Percentiles rank a stretch among this genome's conserved stretches.
phyloP scores from a whole-genome alignment of 2,888 invertebrate genomes.

The Agriotes lineatus region DNA sequence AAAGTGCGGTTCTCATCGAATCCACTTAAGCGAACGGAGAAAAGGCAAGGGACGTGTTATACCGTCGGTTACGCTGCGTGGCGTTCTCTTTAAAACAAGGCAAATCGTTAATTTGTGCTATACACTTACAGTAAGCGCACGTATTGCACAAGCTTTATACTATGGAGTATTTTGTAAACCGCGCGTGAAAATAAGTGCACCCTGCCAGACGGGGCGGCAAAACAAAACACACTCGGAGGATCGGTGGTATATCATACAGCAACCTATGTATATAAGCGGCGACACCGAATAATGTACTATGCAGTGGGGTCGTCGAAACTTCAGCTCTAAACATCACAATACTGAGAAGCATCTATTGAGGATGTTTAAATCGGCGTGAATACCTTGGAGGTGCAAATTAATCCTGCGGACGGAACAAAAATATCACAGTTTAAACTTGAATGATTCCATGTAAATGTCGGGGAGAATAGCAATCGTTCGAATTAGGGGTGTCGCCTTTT shows the following conservation, averaged over 20 bases:
- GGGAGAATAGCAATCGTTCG: slow-evolving; percentile 30
- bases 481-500: slow-evolving; percentile 20
- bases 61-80: neutral
- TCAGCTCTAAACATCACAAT: slow-evolving; percentile 41
- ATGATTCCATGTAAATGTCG: slow-evolving; percentile 37
- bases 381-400: slow-evolving; percentile 59
- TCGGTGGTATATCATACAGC: neutral
- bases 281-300: slow-evolving; percentile 25
- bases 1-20: slow-evolving; percentile 61
- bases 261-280: slow-evolving; percentile 11
- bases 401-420: slow-evolving; percentile 61
- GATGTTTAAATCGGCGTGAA: slow-evolving; percentile 54
- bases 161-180: neutral
- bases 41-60: slow-evolving; percentile 20
- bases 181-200: slow-evolving; percentile 10
- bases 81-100: neutral
- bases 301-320: slow-evolving; percentile 44
- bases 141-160: neutral
- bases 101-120: neutral
- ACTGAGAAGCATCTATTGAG: slow-evolving; percentile 47
- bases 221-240: slow-evolving; percentile 23
- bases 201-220: slow-evolving; percentile 9
- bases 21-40: slow-evolving; percentile 56
- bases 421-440: slow-evolving; percentile 59
- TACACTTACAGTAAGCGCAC: neutral